Base-by-base conservation (phyloP, 2,113 vertebrate genomes). In the Muntiacus reevesi region DNA sequence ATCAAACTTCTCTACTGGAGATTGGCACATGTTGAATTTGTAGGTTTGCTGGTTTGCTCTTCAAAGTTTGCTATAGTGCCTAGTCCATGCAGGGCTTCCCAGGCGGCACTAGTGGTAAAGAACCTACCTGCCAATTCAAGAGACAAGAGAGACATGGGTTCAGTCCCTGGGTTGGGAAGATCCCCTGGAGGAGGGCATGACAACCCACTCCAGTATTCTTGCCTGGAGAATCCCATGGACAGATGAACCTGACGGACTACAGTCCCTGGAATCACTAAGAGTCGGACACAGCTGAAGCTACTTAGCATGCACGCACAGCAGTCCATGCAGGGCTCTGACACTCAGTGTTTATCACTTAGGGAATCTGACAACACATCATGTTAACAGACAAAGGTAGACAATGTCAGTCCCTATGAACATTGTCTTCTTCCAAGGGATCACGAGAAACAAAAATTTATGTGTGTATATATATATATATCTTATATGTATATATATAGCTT, bases 261-360 rank as follows among this genome's bases (percentile, higher is more conserved):
- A 15, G 40, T 43, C 23, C 71, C 6, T 13, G 40, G 21, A 12
- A 14, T 76, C 40, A 27, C 5, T 2, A 40, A 40, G 21, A 25
- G 23, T 76, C 0, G 0, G 36, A 76, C 40, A 76, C 6, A 43
- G 40, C 40, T 76, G 36, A 7, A 27, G 36, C 36, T 43, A 23
- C 36, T 43, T 76, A 43, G 23, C 71, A 76, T 0, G 2, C 71
- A 76, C 0, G 1, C 36, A 40, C 67, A 74, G 27, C 7, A 3
- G 21, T 62, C 59, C 15, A 14, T 9, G 21, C 15, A 36, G 27
- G 13, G 17, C 7, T 81, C 55, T 27, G 55, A 45, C 15, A 40
- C 64, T 67, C 64, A 19, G 50, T 13, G 6, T n/a, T 50, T 40
- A 45, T 45, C 27, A 40, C 33, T 43, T 28, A 28, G n/a, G 45